Evolutionary conservation across 2,113 vertebrate species (phyloP).

Genomic region (Bucco capensis): DNA sequence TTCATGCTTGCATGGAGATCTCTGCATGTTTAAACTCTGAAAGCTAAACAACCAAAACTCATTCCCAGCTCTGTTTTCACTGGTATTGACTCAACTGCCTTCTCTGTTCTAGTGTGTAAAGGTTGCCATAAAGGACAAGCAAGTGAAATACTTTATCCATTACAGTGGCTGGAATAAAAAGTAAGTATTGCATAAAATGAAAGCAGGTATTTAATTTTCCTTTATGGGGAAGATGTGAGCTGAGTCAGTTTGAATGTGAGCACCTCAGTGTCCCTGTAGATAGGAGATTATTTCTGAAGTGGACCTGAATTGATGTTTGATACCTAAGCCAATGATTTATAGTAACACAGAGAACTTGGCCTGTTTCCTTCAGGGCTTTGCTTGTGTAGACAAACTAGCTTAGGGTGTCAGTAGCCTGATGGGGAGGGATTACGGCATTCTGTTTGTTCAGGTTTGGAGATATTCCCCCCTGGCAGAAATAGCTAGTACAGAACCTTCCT

Average conservation of each 20-base stretch:
- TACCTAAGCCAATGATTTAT: neutral
- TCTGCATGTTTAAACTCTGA: neutral
- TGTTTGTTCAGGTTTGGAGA: neutral
- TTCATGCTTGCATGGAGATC: neutral
- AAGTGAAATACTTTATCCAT: conserved; percentile 99
- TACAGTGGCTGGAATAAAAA: conserved; percentile 99
- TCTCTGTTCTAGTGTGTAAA: conserved; percentile 90
- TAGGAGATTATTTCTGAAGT: neutral
- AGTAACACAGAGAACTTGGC: neutral
- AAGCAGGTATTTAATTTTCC: neutral
- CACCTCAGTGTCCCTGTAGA: neutral
- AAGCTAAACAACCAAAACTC: neutral
- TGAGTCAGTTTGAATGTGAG: neutral
- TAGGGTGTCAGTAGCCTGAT: neutral
- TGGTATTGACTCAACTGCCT: neutral
- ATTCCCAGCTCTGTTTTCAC: neutral
- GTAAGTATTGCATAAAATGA: conserved; percentile 77
- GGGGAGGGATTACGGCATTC: neutral
- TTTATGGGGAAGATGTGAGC: neutral
- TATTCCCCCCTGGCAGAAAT: neutral
- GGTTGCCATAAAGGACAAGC: conserved; percentile 98
- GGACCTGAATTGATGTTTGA: fast-evolving
- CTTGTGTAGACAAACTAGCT: neutral
- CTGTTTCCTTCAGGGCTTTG: neutral
- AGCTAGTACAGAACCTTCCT: neutral